Evolutionary conservation across 2,797 vertebrate species (phyloP).

Genomic region (Gambusia yucatana): DNA sequence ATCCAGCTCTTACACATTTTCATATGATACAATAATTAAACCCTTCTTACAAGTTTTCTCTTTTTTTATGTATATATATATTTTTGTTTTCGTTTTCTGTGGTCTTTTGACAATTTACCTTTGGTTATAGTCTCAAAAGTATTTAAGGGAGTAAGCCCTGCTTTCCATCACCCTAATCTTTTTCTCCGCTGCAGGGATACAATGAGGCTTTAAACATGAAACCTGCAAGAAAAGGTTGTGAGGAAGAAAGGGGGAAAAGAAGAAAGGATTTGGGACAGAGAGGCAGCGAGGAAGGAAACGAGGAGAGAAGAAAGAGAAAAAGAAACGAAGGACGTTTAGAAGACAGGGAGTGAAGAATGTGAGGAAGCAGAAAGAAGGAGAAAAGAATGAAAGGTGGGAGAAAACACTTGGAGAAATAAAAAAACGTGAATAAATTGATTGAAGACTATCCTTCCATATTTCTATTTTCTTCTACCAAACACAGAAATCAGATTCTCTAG

Average conservation of each 20-base stretch:
- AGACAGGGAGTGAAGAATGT: neutral
- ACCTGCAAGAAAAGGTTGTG: neutral
- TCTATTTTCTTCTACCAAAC: neutral
- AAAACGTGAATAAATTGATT: neutral
- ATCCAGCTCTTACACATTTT: neutral
- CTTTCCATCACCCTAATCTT: neutral
- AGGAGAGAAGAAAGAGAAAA: neutral
- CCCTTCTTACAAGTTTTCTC: neutral
- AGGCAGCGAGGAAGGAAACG: neutral
- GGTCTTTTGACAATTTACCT: neutral
- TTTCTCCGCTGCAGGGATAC: neutral
- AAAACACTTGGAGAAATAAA: neutral
- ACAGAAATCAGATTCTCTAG: neutral
- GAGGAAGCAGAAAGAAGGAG: neutral
- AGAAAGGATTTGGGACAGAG: neutral
- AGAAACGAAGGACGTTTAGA: neutral
- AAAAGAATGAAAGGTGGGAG: neutral
- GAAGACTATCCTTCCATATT: neutral
- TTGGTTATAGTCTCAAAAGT: neutral
- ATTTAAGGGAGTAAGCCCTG: neutral
- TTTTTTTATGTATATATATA: neutral
- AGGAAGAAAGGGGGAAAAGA: neutral
- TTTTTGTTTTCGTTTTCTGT: too few species aligned
- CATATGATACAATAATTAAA: neutral
- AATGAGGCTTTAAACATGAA: neutral